Percentiles rank a stretch among this genome's conserved stretches.
Evolutionary conservation across 1,140 invertebrate genomes (phyloP).

Genomic region (Idris sp.): DNA sequence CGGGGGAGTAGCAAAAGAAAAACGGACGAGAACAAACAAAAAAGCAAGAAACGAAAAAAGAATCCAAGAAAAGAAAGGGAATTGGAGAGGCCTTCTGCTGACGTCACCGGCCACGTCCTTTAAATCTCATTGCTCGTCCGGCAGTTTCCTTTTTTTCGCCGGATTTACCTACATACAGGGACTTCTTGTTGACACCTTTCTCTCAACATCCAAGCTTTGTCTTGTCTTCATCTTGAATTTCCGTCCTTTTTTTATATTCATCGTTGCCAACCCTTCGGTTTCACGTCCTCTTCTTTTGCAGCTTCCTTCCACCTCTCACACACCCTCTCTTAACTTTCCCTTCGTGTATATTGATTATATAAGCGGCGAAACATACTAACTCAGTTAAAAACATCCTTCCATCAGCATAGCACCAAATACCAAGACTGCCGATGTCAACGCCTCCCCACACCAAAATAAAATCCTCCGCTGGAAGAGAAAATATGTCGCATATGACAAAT

Average conservation of each 20-base stretch:
- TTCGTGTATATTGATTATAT: constrained; percentile 67
- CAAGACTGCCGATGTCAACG: constrained; percentile 26
- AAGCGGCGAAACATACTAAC: constrained; percentile 67
- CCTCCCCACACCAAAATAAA: constrained; percentile 19
- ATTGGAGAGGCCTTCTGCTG: constrained; percentile 58
- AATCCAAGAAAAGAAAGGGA: constrained; percentile 18
- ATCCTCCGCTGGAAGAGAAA: constrained; percentile 9
- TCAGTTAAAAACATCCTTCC: constrained; percentile 65
- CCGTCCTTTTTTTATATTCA: constrained; percentile 21
- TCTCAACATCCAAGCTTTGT: no score
- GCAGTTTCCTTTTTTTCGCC: constrained; percentile 43
- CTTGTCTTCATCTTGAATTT: neutral
- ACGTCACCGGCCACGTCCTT: constrained; percentile 51
- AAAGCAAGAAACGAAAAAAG: constrained; percentile 15
- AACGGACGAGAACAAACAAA: neutral
- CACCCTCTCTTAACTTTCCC: constrained; percentile 53
- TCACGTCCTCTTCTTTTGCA: constrained; percentile 41
- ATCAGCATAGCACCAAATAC: constrained; percentile 54
- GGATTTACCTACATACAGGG: constrained; percentile 40
- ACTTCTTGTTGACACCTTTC: constrained; percentile 25
- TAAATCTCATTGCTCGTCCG: constrained; percentile 43
- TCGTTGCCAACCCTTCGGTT: constrained; percentile 18
- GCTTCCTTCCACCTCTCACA: constrained; percentile 41
- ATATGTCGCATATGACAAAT: constrained; percentile 39
- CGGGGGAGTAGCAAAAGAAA: constrained; percentile 17